A percentile compares a stretch with the other conserved stretches of the same genome.
phyloP scores from a whole-genome alignment of 2,113 vertebrate species.

The Salvelinus alpinus region DNA sequence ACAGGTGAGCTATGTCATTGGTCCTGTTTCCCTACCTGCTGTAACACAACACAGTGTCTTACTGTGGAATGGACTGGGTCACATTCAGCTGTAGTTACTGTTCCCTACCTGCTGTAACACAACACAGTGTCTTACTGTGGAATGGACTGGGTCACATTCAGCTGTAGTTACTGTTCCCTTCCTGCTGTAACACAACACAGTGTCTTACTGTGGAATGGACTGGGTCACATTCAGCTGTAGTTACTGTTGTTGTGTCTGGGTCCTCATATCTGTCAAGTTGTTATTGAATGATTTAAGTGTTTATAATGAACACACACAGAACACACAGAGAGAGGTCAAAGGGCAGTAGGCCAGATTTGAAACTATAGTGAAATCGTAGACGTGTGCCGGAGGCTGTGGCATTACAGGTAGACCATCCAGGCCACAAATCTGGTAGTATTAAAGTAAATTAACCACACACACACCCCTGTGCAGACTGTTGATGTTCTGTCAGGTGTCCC shows the following conservation, averaged over 20 bases:
- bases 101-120: background rate
- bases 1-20: slow-evolving; percentile 76
- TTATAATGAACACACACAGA: no score
- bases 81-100: background rate
- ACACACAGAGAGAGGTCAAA: no score
- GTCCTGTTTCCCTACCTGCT: slow-evolving; percentile 32
- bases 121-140: background rate
- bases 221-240: background rate
- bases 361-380: no score
- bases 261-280: no score
- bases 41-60: background rate
- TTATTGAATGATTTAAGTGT: no score
- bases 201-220: background rate
- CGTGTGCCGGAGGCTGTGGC: no score
- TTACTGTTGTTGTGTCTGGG: background rate
- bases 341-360: no score
- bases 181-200: background rate
- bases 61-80: background rate
- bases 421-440: background rate
- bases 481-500: no score
- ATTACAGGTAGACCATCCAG: no score
- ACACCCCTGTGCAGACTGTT: no score
- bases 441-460: no score
- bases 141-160: background rate
- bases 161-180: slow-evolving; percentile 22